Conservation (phyloP, 2,888 invertebrate genomes). For the Petrolisthes cinctipes region DNA sequence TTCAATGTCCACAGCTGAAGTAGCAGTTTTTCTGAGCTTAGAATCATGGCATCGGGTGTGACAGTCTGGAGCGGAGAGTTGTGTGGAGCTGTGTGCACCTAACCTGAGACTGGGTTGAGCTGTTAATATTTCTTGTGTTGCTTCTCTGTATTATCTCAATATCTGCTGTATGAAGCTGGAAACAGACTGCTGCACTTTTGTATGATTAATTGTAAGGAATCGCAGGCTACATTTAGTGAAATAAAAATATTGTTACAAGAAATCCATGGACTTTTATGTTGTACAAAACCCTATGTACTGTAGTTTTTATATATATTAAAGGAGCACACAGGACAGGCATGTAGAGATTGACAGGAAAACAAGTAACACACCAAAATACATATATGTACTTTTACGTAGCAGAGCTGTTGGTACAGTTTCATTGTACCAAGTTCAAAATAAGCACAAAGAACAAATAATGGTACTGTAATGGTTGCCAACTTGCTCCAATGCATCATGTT, state of each 20-base stretch:
- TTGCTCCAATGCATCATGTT: too few species aligned
- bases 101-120: slow-evolving; percentile 4
- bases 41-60: neutral
- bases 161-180: slow-evolving; percentile 44
- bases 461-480: too few species aligned
- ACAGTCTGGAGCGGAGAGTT: neutral
- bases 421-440: too few species aligned
- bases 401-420: too few species aligned
- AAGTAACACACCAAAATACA: too few species aligned
- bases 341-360: too few species aligned
- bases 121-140: slow-evolving; percentile 20
- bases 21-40: neutral
- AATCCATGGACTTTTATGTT: neutral
- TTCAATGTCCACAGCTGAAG: neutral
- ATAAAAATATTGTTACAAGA: slow-evolving; percentile 62
- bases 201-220: slow-evolving; percentile 55
- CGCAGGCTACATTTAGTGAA: slow-evolving; percentile 61
- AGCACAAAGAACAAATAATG: too few species aligned
- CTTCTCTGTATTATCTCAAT: slow-evolving; percentile 37
- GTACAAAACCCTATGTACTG: too few species aligned
- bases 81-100: neutral
- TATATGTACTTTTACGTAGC: too few species aligned
- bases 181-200: slow-evolving; percentile 62
- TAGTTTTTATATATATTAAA: too few species aligned
- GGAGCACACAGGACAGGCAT: too few species aligned